Conservation (phyloP, 2,888 invertebrate genomes). For the Dermolepida albohirtum region DNA sequence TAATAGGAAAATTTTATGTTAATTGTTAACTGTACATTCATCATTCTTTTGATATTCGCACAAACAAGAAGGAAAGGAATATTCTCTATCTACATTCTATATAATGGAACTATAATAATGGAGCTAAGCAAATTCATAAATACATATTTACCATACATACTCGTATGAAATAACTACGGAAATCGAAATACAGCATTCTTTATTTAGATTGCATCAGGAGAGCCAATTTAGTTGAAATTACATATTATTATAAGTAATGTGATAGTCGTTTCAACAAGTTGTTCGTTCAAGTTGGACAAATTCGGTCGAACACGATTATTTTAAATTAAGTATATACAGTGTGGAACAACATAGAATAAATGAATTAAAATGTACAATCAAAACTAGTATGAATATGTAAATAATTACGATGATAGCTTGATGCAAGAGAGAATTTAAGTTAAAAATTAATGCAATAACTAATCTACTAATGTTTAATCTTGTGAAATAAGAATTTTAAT, state of each 20-base stretch:
- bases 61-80: constrained; percentile 12
- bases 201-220: neutral
- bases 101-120: constrained; percentile 9
- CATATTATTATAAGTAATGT: neutral
- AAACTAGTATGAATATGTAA: too few species aligned
- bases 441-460: too few species aligned
- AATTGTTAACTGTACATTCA: constrained; percentile 26
- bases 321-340: too few species aligned
- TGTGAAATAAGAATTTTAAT: too few species aligned
- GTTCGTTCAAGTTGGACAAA: too few species aligned
- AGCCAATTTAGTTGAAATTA: constrained; percentile 20
- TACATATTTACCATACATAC: constrained; percentile 26
- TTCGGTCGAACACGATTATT: too few species aligned
- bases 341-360: too few species aligned
- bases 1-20: constrained; percentile 6
- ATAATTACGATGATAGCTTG: too few species aligned
- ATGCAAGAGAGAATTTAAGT: too few species aligned
- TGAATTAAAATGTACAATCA: too few species aligned
- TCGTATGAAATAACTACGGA: constrained; percentile 13
- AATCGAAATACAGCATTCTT: neutral
- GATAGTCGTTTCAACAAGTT: neutral
- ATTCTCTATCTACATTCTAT: constrained; percentile 32
- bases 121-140: constrained; percentile 18
- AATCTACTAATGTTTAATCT: too few species aligned
- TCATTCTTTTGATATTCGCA: constrained; percentile 16